These are phyloP conservation scores for Notarius lentiginosus DNA, from an alignment of 2,113 vertebrate genomes.

Conservation along the genomic window DNA sequence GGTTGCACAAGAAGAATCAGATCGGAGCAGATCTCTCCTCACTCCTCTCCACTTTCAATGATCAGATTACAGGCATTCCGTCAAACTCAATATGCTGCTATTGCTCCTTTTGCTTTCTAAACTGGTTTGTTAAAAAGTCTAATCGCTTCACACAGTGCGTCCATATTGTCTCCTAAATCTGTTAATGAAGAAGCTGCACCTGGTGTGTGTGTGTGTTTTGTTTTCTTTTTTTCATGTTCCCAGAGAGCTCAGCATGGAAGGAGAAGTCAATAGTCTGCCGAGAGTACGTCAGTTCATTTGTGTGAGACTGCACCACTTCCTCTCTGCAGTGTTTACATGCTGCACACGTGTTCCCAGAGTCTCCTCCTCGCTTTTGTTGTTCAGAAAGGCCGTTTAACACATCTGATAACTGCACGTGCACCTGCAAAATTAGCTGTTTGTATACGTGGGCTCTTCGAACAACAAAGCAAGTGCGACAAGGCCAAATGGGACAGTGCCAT, in stretches of 20 bases:
- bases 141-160: not conserved
- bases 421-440: constrained; percentile 15
- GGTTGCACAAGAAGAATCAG: not conserved
- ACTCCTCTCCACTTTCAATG: not conserved
- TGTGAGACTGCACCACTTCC: constrained; percentile 66
- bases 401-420: constrained; percentile 11
- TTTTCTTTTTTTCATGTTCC: not conserved
- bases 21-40: not conserved
- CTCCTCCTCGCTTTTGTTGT: constrained; percentile 36
- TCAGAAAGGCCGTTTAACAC: constrained; percentile 25
- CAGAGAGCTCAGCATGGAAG: constrained; percentile 19
- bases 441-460: constrained; percentile 9
- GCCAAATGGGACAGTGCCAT: not conserved
- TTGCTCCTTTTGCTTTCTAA: not conserved
- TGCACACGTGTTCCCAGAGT: constrained; percentile 67
- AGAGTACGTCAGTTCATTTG: constrained; percentile 63
- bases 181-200: not conserved
- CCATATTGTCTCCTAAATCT: not conserved
- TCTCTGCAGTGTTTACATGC: constrained; percentile 72
- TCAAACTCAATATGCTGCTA: not conserved
- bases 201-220: not conserved
- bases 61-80: not conserved
- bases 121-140: not conserved
- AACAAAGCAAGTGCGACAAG: not conserved
- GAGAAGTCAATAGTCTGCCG: constrained; percentile 44